A percentile compares a stretch with the other conserved stretches of the same genome.
Conservation (phyloP, 1,140 invertebrate species). For the Piezodorus guildinii region DNA sequence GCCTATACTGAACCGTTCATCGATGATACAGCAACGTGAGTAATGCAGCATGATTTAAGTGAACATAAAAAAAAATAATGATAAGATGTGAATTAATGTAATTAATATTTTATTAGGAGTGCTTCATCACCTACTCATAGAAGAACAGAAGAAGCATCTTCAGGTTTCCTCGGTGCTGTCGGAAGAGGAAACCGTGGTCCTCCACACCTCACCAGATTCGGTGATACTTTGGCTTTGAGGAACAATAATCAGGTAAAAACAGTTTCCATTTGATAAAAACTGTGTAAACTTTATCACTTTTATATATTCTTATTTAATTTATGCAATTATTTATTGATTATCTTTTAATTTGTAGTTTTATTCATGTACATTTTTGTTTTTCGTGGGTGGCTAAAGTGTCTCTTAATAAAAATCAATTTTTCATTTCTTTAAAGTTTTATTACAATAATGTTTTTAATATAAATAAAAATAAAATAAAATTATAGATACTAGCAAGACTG, state of each 20-base stretch:
- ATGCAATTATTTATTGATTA: too few relatives aligned
- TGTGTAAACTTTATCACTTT: too few relatives aligned
- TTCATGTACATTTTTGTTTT: too few relatives aligned
- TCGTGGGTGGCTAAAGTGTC: too few relatives aligned
- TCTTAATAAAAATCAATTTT: too few relatives aligned
- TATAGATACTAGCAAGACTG: too few relatives aligned
- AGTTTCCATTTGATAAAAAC: too few relatives aligned
- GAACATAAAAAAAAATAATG: neutral
- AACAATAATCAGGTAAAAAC: conserved; percentile 31
- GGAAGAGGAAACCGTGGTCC: conserved; percentile 23
- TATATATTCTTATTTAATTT: too few relatives aligned
- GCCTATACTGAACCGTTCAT: conserved; percentile 72
- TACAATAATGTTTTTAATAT: too few relatives aligned
- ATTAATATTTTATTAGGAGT: conserved; percentile 23
- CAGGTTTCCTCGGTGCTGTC: neutral
- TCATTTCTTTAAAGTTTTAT: too few relatives aligned
- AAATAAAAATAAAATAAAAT: too few relatives aligned
- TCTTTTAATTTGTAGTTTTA: too few relatives aligned
- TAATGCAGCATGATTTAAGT: conserved; percentile 12
- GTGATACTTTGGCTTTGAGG: conserved; percentile 33
- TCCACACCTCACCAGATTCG: conserved; percentile 28
- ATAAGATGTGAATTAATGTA: neutral
- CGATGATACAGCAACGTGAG: conserved; percentile 42
- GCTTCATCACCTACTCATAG: conserved; percentile 28
- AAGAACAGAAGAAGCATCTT: conserved; percentile 17